These are phyloP conservation scores for Tetramorium simillimum DNA, from an alignment of 1,140 invertebrate species.

Conservation along the genomic window DNA sequence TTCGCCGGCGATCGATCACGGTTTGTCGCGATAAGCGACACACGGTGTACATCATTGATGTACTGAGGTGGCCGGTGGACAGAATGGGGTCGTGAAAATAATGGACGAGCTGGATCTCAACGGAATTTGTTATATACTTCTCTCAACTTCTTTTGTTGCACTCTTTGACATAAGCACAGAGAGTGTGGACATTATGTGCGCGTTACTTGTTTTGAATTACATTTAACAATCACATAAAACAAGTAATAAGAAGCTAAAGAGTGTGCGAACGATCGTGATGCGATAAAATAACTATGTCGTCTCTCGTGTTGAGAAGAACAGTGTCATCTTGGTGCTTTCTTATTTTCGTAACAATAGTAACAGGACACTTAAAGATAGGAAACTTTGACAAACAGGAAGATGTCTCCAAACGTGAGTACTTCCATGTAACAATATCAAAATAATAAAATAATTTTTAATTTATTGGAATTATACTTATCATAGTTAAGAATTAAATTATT, in stretches of 20 bases:
- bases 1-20: slow-evolving; percentile 35
- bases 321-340: neutral
- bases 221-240: neutral
- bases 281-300: slow-evolving; percentile 17
- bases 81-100: slow-evolving; percentile 37
- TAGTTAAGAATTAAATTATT: neutral
- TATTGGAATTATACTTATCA: neutral
- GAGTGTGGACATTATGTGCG: neutral
- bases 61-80: neutral
- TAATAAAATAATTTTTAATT: neutral
- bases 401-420: neutral
- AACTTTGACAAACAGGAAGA: neutral
- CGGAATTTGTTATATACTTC: neutral
- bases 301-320: neutral
- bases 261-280: neutral
- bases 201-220: neutral
- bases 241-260: neutral
- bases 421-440: neutral
- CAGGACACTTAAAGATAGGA: neutral
- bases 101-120: slow-evolving; percentile 11
- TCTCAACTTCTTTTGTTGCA: neutral
- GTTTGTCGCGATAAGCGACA: slow-evolving; percentile 20
- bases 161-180: neutral
- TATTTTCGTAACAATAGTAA: slow-evolving; percentile 7
- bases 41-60: slow-evolving; percentile 19